These are phyloP conservation scores for Neosilurus hyrtlii DNA, from an alignment of 2,797 vertebrate species.

Conservation along the genomic window DNA sequence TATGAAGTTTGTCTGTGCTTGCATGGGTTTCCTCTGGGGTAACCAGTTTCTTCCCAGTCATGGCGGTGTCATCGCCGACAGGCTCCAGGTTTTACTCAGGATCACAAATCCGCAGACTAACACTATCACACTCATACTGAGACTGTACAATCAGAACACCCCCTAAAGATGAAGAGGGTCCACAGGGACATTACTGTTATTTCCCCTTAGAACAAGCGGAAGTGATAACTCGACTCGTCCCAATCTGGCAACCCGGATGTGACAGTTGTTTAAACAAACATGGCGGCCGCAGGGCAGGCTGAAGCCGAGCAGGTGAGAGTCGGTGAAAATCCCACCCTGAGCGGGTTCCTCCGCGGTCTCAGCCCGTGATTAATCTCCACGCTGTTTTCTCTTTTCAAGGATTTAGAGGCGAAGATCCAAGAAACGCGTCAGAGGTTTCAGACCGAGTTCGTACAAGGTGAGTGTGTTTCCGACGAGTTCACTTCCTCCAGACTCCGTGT, in stretches of 20 bases:
- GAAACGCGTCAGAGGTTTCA: slow-evolving; percentile 85
- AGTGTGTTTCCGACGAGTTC: slow-evolving; percentile 20
- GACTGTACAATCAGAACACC: no score
- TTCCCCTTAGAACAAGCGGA: no score
- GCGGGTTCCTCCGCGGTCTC: not conserved
- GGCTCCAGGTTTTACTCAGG: no score
- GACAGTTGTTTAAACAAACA: slow-evolving; percentile 56
- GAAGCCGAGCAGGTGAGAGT: slow-evolving; percentile 70
- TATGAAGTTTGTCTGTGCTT: no score
- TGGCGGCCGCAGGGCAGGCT: slow-evolving; percentile 71
- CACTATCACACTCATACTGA: no score
- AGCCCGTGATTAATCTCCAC: not conserved
- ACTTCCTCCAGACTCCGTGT: slow-evolving; percentile 3
- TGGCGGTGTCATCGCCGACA: no score
- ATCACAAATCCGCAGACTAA: no score
- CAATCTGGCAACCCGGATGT: slow-evolving; percentile 30
- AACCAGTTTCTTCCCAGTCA: no score
- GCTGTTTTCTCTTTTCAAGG: slow-evolving; percentile 65
- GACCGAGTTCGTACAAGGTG: slow-evolving; percentile 85
- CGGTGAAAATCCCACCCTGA: not conserved
- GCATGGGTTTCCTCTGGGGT: no score
- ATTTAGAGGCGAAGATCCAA: slow-evolving; percentile 78
- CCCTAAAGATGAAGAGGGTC: no score
- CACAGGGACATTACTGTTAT: no score
- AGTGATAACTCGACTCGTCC: no score